A percentile compares a stretch with the other conserved stretches of the same genome.
These are phyloP conservation scores for Halocynthia roretzi DNA, from an alignment of 23 tunicate genomes.

Conservation along the genomic window DNA sequence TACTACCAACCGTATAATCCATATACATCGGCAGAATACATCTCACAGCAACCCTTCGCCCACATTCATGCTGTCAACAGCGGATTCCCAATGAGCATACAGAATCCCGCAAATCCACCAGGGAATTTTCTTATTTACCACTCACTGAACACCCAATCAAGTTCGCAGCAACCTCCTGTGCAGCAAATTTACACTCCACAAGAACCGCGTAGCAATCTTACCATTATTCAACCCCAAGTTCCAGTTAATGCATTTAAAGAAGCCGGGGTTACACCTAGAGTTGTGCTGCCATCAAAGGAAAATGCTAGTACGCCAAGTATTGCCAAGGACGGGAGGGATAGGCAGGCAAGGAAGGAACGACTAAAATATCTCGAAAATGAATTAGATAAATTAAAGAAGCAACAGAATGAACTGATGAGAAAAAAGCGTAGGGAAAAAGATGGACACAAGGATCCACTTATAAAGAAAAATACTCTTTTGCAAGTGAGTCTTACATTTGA, in stretches of 20 bases:
- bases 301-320: not conserved
- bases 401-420: conserved; percentile 44
- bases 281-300: conserved; percentile 14
- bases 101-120: conserved; percentile 7
- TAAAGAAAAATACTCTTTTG: conserved; percentile 37
- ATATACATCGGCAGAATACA: not conserved
- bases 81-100: conserved; percentile 16
- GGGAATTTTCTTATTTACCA: conserved; percentile 14
- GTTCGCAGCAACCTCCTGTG: not conserved
- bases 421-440: conserved; percentile 37
- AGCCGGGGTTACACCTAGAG: not conserved
- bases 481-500: conserved; percentile 28
- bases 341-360: conserved; percentile 46
- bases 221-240: not conserved
- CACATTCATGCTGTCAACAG: not conserved
- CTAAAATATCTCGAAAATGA: conserved; percentile 63
- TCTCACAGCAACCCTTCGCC: conserved; percentile 1
- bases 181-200: not conserved
- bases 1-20: conserved; percentile 17
- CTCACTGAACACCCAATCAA: not conserved
- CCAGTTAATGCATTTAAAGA: not conserved
- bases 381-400: conserved; percentile 60
- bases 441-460: conserved; percentile 26
- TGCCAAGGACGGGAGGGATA: conserved; percentile 20
- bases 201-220: not conserved